Percentiles rank a stretch among this genome's conserved stretches.
Conservation (phyloP, 2,113 vertebrate genomes). For the Scomber japonicus region DNA sequence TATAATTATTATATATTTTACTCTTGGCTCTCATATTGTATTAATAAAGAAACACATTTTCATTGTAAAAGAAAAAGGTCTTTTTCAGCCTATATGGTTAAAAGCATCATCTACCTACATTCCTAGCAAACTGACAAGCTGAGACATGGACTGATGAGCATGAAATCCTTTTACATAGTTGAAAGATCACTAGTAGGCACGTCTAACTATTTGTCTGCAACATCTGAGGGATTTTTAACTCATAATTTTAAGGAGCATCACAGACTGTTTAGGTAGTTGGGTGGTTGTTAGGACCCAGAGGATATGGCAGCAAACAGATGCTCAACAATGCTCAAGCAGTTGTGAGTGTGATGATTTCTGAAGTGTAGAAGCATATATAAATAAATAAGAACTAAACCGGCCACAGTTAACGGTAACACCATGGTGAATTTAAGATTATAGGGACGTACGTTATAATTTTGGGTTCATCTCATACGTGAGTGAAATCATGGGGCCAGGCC, state of each 20-base stretch:
- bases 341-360: background rate
- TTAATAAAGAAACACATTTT: background rate
- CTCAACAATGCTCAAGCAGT: background rate
- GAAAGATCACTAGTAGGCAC: background rate
- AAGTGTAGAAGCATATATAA: background rate
- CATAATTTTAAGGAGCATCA: background rate
- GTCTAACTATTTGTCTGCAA: background rate
- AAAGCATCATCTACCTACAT: background rate
- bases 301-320: background rate
- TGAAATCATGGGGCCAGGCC: conserved; percentile 27
- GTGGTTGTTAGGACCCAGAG: conserved; percentile 29
- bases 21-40: background rate
- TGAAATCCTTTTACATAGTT: background rate
- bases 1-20: background rate
- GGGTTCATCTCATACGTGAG: conserved; percentile 4
- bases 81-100: background rate
- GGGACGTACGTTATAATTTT: background rate
- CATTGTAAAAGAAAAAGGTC: no score
- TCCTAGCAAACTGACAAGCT: conserved; percentile 48
- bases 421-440: background rate
- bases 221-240: background rate
- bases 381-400: no score
- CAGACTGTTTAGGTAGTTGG: background rate
- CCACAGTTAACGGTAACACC: background rate
- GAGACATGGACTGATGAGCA: conserved; percentile 27